These are phyloP conservation scores for Maconellicoccus hirsutus DNA, from an alignment of 1,140 invertebrate species.

Conservation along the genomic window DNA sequence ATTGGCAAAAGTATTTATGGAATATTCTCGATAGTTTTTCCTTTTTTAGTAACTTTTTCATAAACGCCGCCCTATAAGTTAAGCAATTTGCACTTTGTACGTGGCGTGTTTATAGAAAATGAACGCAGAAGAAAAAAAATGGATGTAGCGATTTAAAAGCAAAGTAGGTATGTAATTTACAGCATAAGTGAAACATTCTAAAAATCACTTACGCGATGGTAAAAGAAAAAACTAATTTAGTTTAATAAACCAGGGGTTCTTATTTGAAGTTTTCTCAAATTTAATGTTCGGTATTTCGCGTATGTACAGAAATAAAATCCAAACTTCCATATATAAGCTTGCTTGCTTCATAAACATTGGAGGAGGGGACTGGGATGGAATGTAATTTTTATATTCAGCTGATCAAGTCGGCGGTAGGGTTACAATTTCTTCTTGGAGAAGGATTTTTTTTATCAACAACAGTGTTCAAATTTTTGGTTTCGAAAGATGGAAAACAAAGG, in stretches of 20 bases:
- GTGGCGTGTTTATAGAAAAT: not conserved
- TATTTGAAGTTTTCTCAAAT: not conserved
- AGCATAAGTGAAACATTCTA: constrained; percentile 1
- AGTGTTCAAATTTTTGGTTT: too few relatives aligned
- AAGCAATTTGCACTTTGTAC: not conserved
- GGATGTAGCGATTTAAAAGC: not conserved
- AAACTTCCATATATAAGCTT: too few relatives aligned
- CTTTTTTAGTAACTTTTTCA: not conserved
- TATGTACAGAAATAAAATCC: too few relatives aligned
- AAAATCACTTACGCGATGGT: not conserved
- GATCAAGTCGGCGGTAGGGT: too few relatives aligned
- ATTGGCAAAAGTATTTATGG: not conserved
- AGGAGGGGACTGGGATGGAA: too few relatives aligned
- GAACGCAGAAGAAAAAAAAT: not conserved
- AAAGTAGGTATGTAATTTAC: not conserved
- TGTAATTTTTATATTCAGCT: too few relatives aligned
- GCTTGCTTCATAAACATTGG: too few relatives aligned
- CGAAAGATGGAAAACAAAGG: not conserved
- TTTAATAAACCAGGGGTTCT: not conserved
- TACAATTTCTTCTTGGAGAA: too few relatives aligned
- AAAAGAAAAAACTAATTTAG: constrained; percentile 1
- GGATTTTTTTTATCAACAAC: too few relatives aligned
- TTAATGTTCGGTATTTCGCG: too few relatives aligned
- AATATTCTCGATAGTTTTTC: not conserved
- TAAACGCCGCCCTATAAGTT: not conserved